Percentiles rank a stretch among this genome's conserved stretches.
Evolutionary conservation across 1,140 invertebrate genomes (phyloP).

Genomic region (Wasmannia auropunctata): DNA sequence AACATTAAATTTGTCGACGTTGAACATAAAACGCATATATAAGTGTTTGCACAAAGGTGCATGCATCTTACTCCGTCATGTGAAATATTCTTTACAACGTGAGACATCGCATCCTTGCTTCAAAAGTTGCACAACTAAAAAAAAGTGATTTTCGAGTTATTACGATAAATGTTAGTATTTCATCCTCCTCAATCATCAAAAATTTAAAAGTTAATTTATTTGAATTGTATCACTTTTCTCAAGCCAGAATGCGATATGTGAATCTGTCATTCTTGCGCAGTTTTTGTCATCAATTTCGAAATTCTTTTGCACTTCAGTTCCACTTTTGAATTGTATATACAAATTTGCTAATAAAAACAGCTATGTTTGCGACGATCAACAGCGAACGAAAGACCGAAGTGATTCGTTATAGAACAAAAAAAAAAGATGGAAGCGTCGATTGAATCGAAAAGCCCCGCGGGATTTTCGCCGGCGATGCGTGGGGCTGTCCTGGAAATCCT

Average conservation of each 20-base stretch:
- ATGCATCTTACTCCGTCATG: background rate
- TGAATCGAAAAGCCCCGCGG: background rate
- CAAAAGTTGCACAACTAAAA: too few relatives aligned
- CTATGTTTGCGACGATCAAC: too few relatives aligned
- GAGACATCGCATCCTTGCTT: too few relatives aligned
- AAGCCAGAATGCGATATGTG: background rate
- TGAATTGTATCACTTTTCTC: too few relatives aligned
- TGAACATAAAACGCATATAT: constrained; percentile 8
- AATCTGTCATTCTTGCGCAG: background rate
- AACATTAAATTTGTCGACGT: constrained; percentile 18
- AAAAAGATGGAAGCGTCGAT: constrained; percentile 37
- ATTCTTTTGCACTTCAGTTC: background rate
- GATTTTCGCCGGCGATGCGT: constrained; percentile 47
- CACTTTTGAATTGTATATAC: background rate
- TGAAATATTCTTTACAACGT: background rate
- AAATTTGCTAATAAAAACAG: background rate
- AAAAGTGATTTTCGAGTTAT: too few relatives aligned
- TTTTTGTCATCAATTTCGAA: background rate
- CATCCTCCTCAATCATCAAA: too few relatives aligned
- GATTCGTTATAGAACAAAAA: background rate
- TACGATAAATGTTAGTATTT: too few relatives aligned
- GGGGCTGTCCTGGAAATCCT: constrained; percentile 73
- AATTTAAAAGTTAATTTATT: too few relatives aligned
- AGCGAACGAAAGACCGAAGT: background rate
- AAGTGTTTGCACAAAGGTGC: background rate